Percentiles rank a stretch among this genome's conserved stretches.
Conservation (phyloP, 2,113 vertebrate genomes). For the Xiphias gladius region DNA sequence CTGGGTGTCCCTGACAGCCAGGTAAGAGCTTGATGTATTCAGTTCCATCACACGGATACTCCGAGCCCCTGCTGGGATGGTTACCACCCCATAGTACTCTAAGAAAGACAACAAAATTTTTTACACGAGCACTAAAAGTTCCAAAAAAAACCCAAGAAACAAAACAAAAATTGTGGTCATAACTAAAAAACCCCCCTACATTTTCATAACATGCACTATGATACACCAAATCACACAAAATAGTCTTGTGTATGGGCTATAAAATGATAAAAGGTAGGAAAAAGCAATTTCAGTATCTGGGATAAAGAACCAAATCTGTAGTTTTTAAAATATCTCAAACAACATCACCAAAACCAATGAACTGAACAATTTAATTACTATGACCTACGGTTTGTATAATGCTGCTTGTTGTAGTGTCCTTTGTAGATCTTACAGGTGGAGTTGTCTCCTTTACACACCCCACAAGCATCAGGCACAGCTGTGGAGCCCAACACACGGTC, state of each 20-base stretch:
- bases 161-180: no score
- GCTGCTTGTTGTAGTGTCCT: slow-evolving; percentile 88
- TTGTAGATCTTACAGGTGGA: slow-evolving; percentile 88
- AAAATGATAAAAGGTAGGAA: background rate
- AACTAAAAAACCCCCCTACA: no score
- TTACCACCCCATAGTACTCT: slow-evolving; percentile 89
- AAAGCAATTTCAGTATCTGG: background rate
- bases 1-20: slow-evolving; percentile 85
- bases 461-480: slow-evolving; percentile 87
- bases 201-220: no score
- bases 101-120: slow-evolving; percentile 19
- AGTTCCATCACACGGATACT: slow-evolving; percentile 87
- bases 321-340: no score
- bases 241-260: background rate
- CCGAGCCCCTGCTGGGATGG: slow-evolving; percentile 88
- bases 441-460: slow-evolving; percentile 90
- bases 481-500: slow-evolving; percentile 88
- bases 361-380: background rate
- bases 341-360: background rate
- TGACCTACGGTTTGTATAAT: slow-evolving; percentile 86
- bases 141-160: background rate
- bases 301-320: background rate
- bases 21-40: slow-evolving; percentile 89
- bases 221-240: background rate
- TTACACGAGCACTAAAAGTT: background rate